Evolutionary conservation across 1,140 invertebrate genomes (phyloP).

Genomic region (Zaprionus nigranus): DNA sequence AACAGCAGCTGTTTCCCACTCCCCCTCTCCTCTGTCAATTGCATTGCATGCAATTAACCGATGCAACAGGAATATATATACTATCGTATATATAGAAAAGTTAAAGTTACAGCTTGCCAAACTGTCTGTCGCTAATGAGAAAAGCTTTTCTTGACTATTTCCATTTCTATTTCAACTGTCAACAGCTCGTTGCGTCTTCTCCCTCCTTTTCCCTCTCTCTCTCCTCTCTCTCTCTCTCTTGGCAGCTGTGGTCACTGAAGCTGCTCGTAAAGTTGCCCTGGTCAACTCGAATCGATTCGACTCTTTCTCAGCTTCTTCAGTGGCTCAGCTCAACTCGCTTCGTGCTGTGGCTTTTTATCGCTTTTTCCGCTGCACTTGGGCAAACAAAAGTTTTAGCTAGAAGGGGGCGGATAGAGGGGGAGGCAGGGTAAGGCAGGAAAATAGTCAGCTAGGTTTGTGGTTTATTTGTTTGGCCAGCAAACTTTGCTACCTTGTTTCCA

Average conservation of each 20-base stretch:
- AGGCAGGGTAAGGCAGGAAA: background rate
- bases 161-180: conserved; percentile 37
- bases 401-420: background rate
- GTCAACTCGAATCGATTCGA: conserved; percentile 29
- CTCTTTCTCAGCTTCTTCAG: conserved; percentile 25
- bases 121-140: conserved; percentile 46
- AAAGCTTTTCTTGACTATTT: conserved; percentile 15
- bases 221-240: background rate
- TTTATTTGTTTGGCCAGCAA: conserved; percentile 81
- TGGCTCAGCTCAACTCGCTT: conserved; percentile 43
- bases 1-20: background rate
- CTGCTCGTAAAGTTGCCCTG: conserved; percentile 46
- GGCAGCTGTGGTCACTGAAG: conserved; percentile 28
- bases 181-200: conserved; percentile 22
- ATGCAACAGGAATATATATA: background rate
- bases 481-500: conserved; percentile 64
- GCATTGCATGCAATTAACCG: conserved; percentile 3
- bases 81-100: background rate
- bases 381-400: conserved; percentile 72
- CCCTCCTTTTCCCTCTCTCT: background rate
- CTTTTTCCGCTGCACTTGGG: conserved; percentile 63
- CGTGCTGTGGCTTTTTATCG: conserved; percentile 70
- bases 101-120: background rate
- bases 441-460: conserved; percentile 47
- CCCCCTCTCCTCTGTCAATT: no score